Evolutionary conservation across 2,888 invertebrate species (phyloP), one percentile per base, ranked within the genome.

Genomic region (Phortica okadai): DNA sequence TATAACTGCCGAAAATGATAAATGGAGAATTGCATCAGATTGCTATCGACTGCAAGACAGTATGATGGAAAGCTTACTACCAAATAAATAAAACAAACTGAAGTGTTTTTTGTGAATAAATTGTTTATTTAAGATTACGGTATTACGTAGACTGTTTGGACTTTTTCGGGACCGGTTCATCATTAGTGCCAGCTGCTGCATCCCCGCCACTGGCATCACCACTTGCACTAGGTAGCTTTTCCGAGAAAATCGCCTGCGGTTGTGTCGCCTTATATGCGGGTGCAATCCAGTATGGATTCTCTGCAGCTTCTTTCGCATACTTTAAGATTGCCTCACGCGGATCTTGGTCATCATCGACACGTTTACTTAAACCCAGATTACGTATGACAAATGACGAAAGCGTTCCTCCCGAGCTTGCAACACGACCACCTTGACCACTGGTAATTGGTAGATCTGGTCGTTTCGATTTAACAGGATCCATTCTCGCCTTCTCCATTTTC

Each of bases 201-300:
- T 25, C 75, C 2, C 45, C 67, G 6, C 33, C 54, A 1, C 5
- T n/a, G 74, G 62, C 76, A 11, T 44, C 90, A n/a, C 14, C 58
- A 41, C 7, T 33, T 33, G 7, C 56, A 10, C 41, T 67, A 16
- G 85, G 83, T 21, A 85, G 44, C 50, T 85, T 82, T n/a, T 92
- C 91, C 76, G 95, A 95, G 86, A 97, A 96, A 78, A 98, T 95
- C 0, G 96, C 93, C 82, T 94, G 94, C 0, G 98, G 98, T 85
- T 98, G 98, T 0, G 97, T 98, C 86, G 95, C 96, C 72, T 95
- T 94, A 88, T 98, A 98, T 0, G 98, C 98, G 0, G 97, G 98
- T 0, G 97, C 95, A 56, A 98, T 97, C 98, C 98, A 99, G 89
- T 97, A 98, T 0, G 99, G 99, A 93, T 99, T 97, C 89, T 98